Evolutionary conservation across 2,113 vertebrate species (phyloP).

Genomic region (Artemisiospiza belli): DNA sequence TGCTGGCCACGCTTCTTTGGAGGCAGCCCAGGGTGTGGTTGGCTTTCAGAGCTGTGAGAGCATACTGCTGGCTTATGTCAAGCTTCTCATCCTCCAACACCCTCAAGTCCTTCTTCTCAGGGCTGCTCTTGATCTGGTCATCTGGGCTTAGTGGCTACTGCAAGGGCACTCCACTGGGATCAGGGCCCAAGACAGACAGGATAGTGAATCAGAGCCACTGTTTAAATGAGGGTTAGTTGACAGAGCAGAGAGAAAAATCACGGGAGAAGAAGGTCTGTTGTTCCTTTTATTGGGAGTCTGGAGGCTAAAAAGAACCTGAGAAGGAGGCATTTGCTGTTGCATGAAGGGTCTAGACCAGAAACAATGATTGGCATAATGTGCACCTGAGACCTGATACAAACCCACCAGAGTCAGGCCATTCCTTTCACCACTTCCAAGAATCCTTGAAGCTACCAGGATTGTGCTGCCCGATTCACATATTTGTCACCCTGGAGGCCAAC

Average conservation of each 20-base stretch:
- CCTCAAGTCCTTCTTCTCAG: background rate
- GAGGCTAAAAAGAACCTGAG: background rate
- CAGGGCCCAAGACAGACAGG: background rate
- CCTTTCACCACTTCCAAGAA: background rate
- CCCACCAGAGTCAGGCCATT: background rate
- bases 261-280: background rate
- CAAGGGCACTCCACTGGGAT: background rate
- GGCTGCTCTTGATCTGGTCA: background rate
- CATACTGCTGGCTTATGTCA: background rate
- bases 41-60: background rate
- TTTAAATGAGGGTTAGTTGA: background rate
- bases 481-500: background rate
- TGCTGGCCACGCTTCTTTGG: background rate
- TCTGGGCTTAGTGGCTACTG: background rate
- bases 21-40: background rate
- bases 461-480: background rate
- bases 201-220: background rate
- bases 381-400: background rate
- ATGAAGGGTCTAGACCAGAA: background rate
- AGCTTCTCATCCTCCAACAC: fast-evolving
- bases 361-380: background rate
- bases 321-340: background rate
- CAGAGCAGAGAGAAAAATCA: background rate
- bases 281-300: background rate
- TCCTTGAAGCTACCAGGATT: background rate